These are phyloP conservation scores for Plutella xylostella DNA, from an alignment of 2,888 invertebrate species.

Conservation along the genomic window DNA sequence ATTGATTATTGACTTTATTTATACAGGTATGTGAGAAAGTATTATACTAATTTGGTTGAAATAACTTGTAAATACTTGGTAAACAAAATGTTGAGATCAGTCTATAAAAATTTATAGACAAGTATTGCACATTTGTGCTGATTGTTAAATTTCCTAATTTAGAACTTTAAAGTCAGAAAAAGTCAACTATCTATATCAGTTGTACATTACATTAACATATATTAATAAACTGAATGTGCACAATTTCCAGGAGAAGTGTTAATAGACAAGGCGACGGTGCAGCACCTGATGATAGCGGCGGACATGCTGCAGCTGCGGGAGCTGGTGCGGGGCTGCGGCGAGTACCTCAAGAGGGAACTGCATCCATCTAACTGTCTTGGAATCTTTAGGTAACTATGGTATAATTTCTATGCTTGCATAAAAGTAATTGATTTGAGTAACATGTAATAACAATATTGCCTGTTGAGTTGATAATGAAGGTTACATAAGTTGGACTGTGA, in stretches of 20 bases:
- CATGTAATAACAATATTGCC: not conserved
- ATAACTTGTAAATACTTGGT: not conserved
- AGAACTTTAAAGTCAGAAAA: no score
- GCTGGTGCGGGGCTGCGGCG: conserved; percentile 82
- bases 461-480: conserved; percentile 2
- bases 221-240: no score
- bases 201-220: no score
- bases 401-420: not conserved
- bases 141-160: no score
- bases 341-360: conserved; percentile 85
- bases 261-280: conserved; percentile 84
- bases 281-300: conserved; percentile 88
- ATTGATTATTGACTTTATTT: conserved; percentile 87
- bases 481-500: no score
- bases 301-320: conserved; percentile 92
- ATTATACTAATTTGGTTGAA: not conserved
- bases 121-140: no score
- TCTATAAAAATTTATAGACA: no score
- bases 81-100: no score
- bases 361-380: conserved; percentile 91
- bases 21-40: conserved; percentile 83
- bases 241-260: conserved; percentile 70
- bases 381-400: conserved; percentile 74
- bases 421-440: not conserved
- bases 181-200: no score